A percentile compares a stretch with the other conserved stretches of the same genome.
These are phyloP conservation scores for Hydrozoanthus tunicans DNA, from an alignment of 64 coral and sea anemone species.

Conservation along the genomic window DNA sequence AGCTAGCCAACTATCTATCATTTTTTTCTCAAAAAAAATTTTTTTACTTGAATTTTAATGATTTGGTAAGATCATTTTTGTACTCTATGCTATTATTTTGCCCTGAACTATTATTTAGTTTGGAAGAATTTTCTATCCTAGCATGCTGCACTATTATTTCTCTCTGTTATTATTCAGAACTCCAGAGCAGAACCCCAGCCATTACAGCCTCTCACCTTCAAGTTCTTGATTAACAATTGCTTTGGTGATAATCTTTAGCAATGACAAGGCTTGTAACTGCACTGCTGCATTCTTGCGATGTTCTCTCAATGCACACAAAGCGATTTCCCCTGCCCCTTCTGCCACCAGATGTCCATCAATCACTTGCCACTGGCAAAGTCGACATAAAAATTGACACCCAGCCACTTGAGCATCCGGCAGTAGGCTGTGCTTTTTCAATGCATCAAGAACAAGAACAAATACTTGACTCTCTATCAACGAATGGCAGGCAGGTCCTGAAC, in stretches of 20 bases:
- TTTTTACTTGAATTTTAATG: too few species aligned
- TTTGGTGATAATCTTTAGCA: constrained; percentile 26
- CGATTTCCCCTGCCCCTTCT: constrained; percentile 30
- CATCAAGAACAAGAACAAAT: constrained; percentile 55
- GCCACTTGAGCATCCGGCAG: constrained; percentile 53
- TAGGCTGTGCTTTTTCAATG: constrained; percentile 66
- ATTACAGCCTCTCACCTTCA: not conserved
- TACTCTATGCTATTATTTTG: too few species aligned
- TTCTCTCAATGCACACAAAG: constrained; percentile 47
- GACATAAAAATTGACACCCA: constrained; percentile 56
- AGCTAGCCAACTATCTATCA: too few species aligned
- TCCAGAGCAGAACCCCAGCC: too few species aligned
- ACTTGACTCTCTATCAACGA: constrained; percentile 43
- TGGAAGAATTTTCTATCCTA: too few species aligned
- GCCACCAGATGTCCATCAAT: constrained; percentile 61
- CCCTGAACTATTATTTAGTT: too few species aligned
- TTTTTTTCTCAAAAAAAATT: too few species aligned
- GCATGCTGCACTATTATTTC: too few species aligned
- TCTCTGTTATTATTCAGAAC: too few species aligned
- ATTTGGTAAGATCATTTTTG: too few species aligned
- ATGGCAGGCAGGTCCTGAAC: constrained; percentile 36
- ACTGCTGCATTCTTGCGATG: constrained; percentile 40
- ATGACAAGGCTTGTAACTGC: constrained; percentile 3
- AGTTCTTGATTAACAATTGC: not conserved
- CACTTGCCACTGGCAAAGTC: constrained; percentile 17